Conservation (phyloP, 53 echinoderm and acorn worm genomes). For the Apostichopus leukothele region DNA sequence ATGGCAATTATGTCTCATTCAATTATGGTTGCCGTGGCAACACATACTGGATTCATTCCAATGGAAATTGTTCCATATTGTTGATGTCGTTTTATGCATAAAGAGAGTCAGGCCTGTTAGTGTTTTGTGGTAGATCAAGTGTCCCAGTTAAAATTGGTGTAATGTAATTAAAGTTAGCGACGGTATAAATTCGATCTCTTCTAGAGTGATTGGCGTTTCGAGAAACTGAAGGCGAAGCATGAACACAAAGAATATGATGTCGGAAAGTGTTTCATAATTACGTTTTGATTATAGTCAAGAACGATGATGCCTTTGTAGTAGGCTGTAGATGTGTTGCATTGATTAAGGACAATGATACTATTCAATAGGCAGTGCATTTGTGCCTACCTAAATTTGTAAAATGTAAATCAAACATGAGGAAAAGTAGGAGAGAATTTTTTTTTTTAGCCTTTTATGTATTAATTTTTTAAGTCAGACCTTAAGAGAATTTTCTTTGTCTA, state of each 20-base stretch:
- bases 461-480: too few relatives aligned
- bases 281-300: conserved; percentile 11
- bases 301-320: neutral
- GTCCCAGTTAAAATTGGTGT: conserved; percentile 44
- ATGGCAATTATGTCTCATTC: conserved; percentile 52
- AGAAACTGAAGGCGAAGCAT: neutral
- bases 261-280: conserved; percentile 10
- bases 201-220: conserved; percentile 4
- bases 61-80: conserved; percentile 38
- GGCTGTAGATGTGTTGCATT: neutral
- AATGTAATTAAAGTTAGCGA: conserved; percentile 36
- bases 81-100: neutral
- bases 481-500: too few relatives aligned
- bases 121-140: neutral
- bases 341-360: neutral
- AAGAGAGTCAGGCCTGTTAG: conserved; percentile 8
- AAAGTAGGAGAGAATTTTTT: too few relatives aligned
- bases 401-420: too few relatives aligned
- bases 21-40: conserved; percentile 29
- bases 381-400: too few relatives aligned
- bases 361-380: neutral
- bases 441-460: too few relatives aligned
- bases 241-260: conserved; percentile 18
- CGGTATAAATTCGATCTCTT: neutral
- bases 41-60: conserved; percentile 41